Conservation (phyloP, 2,888 invertebrate genomes). For the Noctua pronuba region DNA sequence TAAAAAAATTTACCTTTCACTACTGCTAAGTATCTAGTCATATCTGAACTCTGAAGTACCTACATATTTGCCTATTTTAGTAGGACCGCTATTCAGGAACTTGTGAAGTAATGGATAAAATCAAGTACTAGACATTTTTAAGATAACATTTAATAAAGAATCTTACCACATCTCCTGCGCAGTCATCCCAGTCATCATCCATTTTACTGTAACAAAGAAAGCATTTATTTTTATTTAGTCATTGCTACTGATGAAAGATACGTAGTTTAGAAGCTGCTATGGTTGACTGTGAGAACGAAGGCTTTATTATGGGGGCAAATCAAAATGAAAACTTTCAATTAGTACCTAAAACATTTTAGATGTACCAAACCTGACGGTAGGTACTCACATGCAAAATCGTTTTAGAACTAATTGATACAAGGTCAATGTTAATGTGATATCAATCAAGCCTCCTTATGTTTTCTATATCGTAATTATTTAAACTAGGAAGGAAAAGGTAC, state of each 20-base stretch:
- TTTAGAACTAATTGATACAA: background rate
- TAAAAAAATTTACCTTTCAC: too few relatives aligned
- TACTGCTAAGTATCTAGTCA: too few relatives aligned
- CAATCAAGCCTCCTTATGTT: background rate
- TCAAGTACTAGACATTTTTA: background rate
- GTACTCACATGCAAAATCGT: background rate
- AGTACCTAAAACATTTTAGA: background rate
- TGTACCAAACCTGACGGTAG: background rate
- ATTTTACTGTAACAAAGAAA: conserved; percentile 77
- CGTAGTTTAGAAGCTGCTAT: too few relatives aligned
- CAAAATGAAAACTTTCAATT: background rate
- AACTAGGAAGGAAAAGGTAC: background rate
- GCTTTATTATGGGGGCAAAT: background rate
- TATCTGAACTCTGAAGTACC: background rate
- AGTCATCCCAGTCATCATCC: conserved; percentile 91
- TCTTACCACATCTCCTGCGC: conserved; percentile 79
- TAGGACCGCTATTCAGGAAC: background rate
- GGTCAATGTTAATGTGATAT: background rate
- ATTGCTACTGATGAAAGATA: background rate
- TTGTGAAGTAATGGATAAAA: background rate
- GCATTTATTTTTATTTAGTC: background rate
- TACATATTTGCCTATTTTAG: background rate
- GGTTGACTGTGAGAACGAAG: too few relatives aligned
- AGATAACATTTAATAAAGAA: background rate
- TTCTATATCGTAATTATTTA: background rate